Base-by-base conservation (phyloP, 1,140 invertebrate genomes). In the Cyclina sinensis region DNA sequence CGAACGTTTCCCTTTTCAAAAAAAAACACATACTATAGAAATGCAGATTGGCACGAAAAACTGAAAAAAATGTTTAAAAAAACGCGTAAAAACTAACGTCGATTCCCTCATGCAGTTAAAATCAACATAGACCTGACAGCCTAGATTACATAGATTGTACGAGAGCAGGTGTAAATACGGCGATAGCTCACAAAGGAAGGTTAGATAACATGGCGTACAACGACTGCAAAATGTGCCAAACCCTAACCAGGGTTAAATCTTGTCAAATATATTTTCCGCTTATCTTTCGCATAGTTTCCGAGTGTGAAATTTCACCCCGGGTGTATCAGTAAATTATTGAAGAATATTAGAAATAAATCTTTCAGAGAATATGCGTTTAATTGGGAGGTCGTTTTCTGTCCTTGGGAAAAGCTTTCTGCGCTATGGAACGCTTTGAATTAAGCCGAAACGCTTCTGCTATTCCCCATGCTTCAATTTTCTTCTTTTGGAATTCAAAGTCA, bases 241-340 rank as follows among this genome's bases (percentile, higher is more conserved):
- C 46, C 70, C 70, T 74, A 5, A 39, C 70, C 24, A 46, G 70
- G 70, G 70, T 74, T 74, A 74, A 74, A 43, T 27, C 70, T 74
- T 74, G 70, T 74, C 70, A 74, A 74, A 74, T 74, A 39, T 74
- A 74, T 74, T 74, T 74, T 48, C 70, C 24, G 37, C 37, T 74
- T 74, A 74, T 74, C 70, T 74, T 74, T 46, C 37, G 39, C 70
- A 74, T 74, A 74, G 46, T 74, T 74, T 43, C 39, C 24, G 11
- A 46, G 70, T 46, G 70, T 74, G 70, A 74, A 74, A 74, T 74
- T 74, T 74, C 24, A 74, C 39, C 70, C 70, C 37, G 4, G 27
- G 70, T 43, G 70, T 74, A 74, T 74, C 70, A 74, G 70, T 24
- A 74, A 74, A 48, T 21, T n/a, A 74, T 62, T n/a, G 57, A 24